These are phyloP conservation scores for Selene dorsalis DNA, from an alignment of 2,797 vertebrate species.

Conservation along the genomic window DNA sequence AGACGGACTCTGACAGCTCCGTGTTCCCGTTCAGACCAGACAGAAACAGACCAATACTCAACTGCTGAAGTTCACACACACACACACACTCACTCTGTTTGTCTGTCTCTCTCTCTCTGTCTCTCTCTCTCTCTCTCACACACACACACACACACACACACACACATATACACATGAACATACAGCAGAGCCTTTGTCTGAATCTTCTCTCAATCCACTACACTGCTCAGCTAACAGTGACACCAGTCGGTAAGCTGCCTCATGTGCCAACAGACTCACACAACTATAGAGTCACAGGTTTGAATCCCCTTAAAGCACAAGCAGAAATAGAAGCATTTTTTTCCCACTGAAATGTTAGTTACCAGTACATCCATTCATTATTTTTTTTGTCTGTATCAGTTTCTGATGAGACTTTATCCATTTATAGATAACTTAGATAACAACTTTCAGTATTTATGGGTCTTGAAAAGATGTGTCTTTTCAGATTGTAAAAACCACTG, in stretches of 20 bases:
- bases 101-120: too few species aligned
- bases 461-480: background rate
- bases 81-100: background rate
- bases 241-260: conserved; percentile 51
- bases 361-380: background rate
- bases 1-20: conserved; percentile 77
- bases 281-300: conserved; percentile 21
- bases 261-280: conserved; percentile 8
- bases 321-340: conserved; percentile 9
- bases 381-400: background rate
- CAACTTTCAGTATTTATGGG: background rate
- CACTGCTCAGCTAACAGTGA: conserved; percentile 24
- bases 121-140: too few species aligned
- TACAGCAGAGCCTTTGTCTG: conserved; percentile 18
- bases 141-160: background rate
- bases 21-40: conserved; percentile 77
- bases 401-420: background rate
- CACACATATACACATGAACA: background rate
- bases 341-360: background rate
- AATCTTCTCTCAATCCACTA: conserved; percentile 27
- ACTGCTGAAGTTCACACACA: conserved; percentile 69
- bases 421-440: too few species aligned
- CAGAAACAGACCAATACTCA: conserved; percentile 77
- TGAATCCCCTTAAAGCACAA: conserved; percentile 19
- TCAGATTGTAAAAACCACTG: background rate